phyloP scores from a whole-genome alignment of 2,888 invertebrate genomes.

The Patella pellucida region DNA sequence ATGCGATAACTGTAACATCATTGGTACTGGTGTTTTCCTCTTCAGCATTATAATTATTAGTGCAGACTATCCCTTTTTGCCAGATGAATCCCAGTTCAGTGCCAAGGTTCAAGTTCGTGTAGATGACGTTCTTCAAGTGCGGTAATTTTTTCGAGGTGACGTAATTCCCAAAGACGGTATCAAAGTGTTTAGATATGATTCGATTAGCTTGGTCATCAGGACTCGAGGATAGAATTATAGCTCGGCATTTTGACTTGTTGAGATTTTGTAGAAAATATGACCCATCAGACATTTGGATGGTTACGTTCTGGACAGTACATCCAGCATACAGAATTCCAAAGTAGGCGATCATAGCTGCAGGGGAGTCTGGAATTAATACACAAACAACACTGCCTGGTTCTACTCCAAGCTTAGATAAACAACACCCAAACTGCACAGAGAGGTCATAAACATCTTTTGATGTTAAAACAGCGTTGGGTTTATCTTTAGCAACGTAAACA shows the following conservation, averaged over 20 bases:
- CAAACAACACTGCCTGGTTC: constrained; percentile 17
- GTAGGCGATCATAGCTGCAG: constrained; percentile 5
- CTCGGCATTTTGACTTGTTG: not conserved
- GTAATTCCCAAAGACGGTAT: not conserved
- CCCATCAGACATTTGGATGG: constrained; percentile 13
- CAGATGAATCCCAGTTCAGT: not conserved
- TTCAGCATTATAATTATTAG: not conserved
- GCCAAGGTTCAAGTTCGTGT: not conserved
- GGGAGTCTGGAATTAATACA: constrained; percentile 9
- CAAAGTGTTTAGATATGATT: not conserved
- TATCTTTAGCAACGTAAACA: constrained; percentile 7
- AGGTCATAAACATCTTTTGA: constrained; percentile 13
- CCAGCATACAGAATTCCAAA: constrained; percentile 15
- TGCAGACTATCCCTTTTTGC: not conserved
- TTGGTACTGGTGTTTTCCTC: not conserved
- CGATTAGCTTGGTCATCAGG: not conserved
- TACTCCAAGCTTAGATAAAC: not conserved
- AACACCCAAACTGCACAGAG: constrained; percentile 4
- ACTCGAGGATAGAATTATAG: not conserved
- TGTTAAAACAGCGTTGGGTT: not conserved
- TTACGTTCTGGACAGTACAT: not conserved
- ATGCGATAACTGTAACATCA: not conserved
- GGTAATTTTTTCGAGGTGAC: not conserved
- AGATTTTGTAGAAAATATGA: constrained; percentile 10
- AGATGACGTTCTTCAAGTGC: not conserved